Evolutionary conservation across 2,113 vertebrate species (phyloP).

Genomic region (Caretta caretta): DNA sequence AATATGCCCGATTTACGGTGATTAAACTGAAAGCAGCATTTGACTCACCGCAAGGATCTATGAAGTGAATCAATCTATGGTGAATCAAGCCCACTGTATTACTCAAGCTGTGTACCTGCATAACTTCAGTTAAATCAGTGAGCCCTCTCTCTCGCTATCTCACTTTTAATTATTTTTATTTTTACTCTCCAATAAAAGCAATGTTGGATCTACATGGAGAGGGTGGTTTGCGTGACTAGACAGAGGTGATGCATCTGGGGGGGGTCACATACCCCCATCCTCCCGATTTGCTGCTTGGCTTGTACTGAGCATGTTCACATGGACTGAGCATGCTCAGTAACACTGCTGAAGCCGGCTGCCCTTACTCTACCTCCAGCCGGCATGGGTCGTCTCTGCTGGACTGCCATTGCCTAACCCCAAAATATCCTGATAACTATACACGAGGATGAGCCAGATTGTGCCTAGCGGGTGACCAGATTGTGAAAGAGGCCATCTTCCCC

Average conservation of each 20-base stretch:
- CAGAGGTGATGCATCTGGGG: not conserved
- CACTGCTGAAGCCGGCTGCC: not conserved
- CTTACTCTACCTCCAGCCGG: not conserved
- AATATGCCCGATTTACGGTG: constrained; percentile 7
- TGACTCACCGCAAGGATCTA: not conserved
- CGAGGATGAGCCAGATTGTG: not conserved
- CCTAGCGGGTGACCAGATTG: not conserved
- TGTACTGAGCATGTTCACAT: not conserved
- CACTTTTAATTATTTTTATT: not conserved
- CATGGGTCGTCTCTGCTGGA: not conserved
- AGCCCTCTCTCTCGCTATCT: not conserved
- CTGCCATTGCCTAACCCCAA: not conserved
- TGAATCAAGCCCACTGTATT: too few relatives aligned
- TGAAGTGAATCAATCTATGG: too few relatives aligned
- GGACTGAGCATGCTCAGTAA: not conserved
- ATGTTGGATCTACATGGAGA: accelerated
- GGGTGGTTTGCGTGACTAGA: not conserved
- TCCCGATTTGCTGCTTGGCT: not conserved
- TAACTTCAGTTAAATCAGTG: not conserved
- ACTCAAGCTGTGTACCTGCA: not conserved
- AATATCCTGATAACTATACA: not conserved
- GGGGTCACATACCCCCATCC: too few relatives aligned
- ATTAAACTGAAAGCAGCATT: not conserved
- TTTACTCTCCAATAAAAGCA: not conserved
- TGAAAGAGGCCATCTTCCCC: not conserved